Evolutionary conservation across 2,113 vertebrate species (phyloP).

Genomic region (Hippocampus mohnikei): DNA sequence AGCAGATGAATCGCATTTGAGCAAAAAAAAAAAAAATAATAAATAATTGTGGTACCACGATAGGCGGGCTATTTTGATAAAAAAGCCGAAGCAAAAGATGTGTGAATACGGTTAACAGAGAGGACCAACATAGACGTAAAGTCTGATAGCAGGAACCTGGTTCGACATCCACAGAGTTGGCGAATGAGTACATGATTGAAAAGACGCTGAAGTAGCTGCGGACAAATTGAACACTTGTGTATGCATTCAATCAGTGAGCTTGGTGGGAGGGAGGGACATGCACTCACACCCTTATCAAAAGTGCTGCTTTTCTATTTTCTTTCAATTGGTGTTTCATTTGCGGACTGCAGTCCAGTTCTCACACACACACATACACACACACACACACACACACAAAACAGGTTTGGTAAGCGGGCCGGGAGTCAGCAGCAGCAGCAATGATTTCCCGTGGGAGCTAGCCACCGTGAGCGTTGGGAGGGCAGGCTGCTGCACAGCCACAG

Average conservation of each 20-base stretch:
- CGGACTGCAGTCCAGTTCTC: conserved; percentile 8
- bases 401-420: conserved; percentile 45
- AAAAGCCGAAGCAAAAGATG: conserved; percentile 6
- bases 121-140: conserved; percentile 9
- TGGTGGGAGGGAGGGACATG: background rate
- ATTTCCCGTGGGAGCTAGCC: conserved; percentile 59
- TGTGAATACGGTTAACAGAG: conserved; percentile 35
- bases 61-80: too few relatives aligned
- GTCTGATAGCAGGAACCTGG: conserved; percentile 23
- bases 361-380: conserved; percentile 10
- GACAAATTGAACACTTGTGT: conserved; percentile 26
- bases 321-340: conserved; percentile 58
- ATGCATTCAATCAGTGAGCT: conserved; percentile 40
- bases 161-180: conserved; percentile 8
- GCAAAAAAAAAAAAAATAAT: too few relatives aligned
- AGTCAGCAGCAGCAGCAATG: conserved; percentile 45
- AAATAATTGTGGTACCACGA: too few relatives aligned
- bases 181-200: conserved; percentile 14
- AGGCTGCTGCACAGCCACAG: conserved; percentile 62
- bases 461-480: conserved; percentile 42
- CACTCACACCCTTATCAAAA: conserved; percentile 27
- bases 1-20: too few relatives aligned
- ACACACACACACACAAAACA: conserved; percentile 4
- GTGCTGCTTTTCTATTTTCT: conserved; percentile 46
- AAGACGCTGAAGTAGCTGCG: conserved; percentile 31